phyloP scores from a whole-genome alignment of 1,140 invertebrate genomes.

The fruit fly (Drosophila melanogaster) region DNA sequence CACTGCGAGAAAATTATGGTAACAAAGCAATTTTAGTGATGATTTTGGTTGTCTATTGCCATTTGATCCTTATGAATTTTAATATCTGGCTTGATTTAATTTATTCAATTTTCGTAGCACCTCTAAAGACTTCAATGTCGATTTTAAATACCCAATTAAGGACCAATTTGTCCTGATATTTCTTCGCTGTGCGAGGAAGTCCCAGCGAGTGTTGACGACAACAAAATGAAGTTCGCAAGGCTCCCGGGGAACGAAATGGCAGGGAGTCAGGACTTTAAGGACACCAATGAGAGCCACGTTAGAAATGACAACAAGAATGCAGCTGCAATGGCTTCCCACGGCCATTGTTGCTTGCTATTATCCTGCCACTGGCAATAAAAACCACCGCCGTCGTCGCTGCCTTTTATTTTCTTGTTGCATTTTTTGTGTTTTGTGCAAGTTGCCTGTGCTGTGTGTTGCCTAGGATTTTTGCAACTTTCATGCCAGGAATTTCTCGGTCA shows the following conservation, averaged over 20 bases:
- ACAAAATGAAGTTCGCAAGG: constrained; percentile 43
- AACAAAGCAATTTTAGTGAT: neutral
- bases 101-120: neutral
- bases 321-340: constrained; percentile 35
- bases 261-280: constrained; percentile 29
- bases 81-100: neutral
- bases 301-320: constrained; percentile 50
- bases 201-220: constrained; percentile 39
- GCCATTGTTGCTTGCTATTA: constrained; percentile 50
- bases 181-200: constrained; percentile 3
- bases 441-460: constrained; percentile 30
- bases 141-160: neutral
- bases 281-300: constrained; percentile 49
- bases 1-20: constrained; percentile 10
- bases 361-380: constrained; percentile 75
- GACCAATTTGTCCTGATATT: neutral
- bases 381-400: constrained; percentile 42
- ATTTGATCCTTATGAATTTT: too few relatives aligned
- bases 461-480: constrained; percentile 59
- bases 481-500: constrained; percentile 78
- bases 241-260: constrained; percentile 11
- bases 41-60: too few relatives aligned
- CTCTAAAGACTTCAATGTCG: neutral
- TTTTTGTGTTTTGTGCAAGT: constrained; percentile 11
- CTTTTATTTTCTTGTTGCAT: constrained; percentile 12